phyloP scores from a whole-genome alignment of 2,797 vertebrate genomes.

The Eupleurogrammus muticus region DNA sequence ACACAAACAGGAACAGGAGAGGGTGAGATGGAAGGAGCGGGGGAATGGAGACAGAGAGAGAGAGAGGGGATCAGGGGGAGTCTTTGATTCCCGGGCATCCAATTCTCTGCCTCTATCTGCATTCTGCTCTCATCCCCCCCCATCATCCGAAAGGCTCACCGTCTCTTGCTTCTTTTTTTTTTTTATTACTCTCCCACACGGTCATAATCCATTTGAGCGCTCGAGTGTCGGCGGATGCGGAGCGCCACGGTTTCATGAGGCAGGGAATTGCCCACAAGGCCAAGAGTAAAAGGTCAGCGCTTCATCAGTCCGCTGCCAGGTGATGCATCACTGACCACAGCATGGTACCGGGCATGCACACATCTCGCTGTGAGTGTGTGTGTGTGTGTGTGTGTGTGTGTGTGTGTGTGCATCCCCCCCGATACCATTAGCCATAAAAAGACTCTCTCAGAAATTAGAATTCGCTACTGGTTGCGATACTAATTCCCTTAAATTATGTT shows the following conservation, averaged over 20 bases:
- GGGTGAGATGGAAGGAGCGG: constrained; percentile 10
- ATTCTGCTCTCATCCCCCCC: constrained; percentile 22
- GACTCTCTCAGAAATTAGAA: constrained; percentile 2
- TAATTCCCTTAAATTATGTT: constrained; percentile 18
- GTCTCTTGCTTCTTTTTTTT: constrained; percentile 29
- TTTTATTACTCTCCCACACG: constrained; percentile 46
- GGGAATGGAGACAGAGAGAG: constrained; percentile 2
- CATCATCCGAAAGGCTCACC: constrained; percentile 16
- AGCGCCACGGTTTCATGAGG: constrained; percentile 59
- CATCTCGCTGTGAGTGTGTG: constrained; percentile 2
- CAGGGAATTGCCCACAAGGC: constrained; percentile 61
- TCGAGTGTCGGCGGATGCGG: constrained; percentile 55
- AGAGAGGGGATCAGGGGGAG: constrained; percentile 23
- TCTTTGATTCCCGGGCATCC: constrained; percentile 35
- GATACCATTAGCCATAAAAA: constrained; percentile 5
- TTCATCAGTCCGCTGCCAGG: constrained; percentile 74
- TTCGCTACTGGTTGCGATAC: constrained; percentile 13
- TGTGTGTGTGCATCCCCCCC: background rate
- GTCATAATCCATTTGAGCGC: constrained; percentile 64
- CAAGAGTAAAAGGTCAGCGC: constrained; percentile 74
- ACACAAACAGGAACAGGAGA: background rate
- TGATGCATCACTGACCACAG: constrained; percentile 63
- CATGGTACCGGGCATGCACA: constrained; percentile 12
- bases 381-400: background rate
- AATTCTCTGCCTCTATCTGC: constrained; percentile 10